Percentiles rank a stretch among this genome's conserved stretches.
Conservation (phyloP, 2,113 vertebrate genomes). For the Lepus europaeus region DNA sequence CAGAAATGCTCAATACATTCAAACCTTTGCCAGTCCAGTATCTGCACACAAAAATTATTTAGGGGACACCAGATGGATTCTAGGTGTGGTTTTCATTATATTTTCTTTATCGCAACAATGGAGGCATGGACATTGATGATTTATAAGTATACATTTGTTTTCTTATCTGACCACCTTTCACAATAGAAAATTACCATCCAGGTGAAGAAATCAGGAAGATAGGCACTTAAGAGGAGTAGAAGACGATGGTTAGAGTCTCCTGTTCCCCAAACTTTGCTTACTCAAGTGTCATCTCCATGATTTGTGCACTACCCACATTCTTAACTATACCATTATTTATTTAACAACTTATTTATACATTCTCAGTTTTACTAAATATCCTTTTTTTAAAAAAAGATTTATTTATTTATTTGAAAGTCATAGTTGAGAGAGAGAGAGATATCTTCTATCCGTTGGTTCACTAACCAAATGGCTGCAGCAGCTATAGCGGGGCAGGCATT, state of each 20-base stretch:
- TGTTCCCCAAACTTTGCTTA: background rate
- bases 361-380: background rate
- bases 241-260: background rate
- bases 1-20: background rate
- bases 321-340: background rate
- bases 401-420: too few relatives aligned
- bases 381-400: too few relatives aligned
- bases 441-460: too few relatives aligned
- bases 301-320: background rate
- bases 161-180: background rate
- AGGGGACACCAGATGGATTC: background rate
- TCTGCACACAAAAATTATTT: background rate
- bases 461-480: too few relatives aligned
- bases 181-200: background rate
- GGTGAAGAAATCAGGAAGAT: background rate
- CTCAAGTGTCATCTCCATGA: background rate
- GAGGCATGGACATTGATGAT: background rate
- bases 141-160: background rate
- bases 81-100: background rate
- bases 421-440: too few relatives aligned
- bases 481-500: too few relatives aligned
- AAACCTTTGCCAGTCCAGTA: background rate
- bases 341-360: background rate
- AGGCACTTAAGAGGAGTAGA: background rate
- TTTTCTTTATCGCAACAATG: background rate